Base-by-base conservation (phyloP, 2,888 invertebrate genomes). In the Crematogaster levior region DNA sequence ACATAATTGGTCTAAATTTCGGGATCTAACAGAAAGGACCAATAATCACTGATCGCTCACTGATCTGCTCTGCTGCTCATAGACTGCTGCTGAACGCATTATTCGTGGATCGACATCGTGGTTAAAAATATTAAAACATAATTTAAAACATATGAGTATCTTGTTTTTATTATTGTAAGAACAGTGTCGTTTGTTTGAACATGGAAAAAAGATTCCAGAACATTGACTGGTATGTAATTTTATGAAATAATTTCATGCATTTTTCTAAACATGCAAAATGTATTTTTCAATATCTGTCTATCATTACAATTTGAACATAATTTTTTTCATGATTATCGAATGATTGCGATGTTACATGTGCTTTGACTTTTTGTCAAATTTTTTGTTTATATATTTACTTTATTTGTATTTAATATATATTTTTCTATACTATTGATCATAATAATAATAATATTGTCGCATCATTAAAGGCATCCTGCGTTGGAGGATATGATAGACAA, bases 151-250 rank as follows among this genome's bases (percentile, higher is more conserved):
- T n/a, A n/a, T n/a, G n/a, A n/a, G n/a, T n/a, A 34, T 34, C 34
- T 34, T n/a, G n/a, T n/a, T n/a, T n/a, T n/a, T 34, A 34, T 6
- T 34, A 6, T 34, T 34, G 24, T 27, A 60, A 18, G 12, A 53
- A 63, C 7, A 27, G 24, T 46, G 58, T 70, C 24, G 5, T 48
- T 51, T 6, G 5, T 48, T 51, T 6, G 1, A 83, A 79, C n/a
- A 93, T 93, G 93, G 92, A 93, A 93, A 92, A 93, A 1, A 87
- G 88, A 51, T 93, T 93, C 74, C 81, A 86, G 30, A 87, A 82
- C 30, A 91, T 93, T 61, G 88, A 92, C 82, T 93, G 93, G 93
- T 93, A 85, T 85, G 86, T 86, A n/a, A 46, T 37, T 56, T 58
- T 21, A 27, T 24, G 4, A 34, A 21, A 27, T 37, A 40, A 63